Evolutionary conservation across 2,113 vertebrate genomes (phyloP).

Genomic region (Zootoca vivipara): DNA sequence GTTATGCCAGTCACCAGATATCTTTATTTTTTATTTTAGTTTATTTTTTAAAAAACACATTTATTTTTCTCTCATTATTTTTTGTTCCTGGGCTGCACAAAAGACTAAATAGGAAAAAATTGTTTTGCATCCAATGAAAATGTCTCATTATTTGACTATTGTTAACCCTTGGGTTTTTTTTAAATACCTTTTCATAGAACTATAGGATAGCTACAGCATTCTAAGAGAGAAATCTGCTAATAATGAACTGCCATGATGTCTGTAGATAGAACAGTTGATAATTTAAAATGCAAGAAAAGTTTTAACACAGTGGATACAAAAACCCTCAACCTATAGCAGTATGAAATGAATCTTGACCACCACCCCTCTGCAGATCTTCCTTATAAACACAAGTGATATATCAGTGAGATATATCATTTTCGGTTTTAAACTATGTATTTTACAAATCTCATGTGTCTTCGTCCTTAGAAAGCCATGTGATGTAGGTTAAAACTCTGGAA

Average conservation of each 20-base stretch:
- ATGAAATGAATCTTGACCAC: constrained; percentile 23
- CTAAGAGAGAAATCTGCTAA: constrained; percentile 48
- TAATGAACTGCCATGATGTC: constrained; percentile 44
- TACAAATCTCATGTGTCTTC: background rate
- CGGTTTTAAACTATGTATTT: background rate
- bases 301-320: constrained; percentile 22
- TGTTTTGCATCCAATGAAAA: constrained; percentile 26
- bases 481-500: background rate
- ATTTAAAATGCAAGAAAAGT: constrained; percentile 57
- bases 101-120: constrained; percentile 53
- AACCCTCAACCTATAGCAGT: constrained; percentile 36
- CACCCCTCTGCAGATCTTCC: constrained; percentile 27
- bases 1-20: constrained; percentile 24
- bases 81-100: constrained; percentile 4
- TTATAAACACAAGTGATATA: constrained; percentile 29
- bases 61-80: background rate
- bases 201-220: constrained; percentile 32
- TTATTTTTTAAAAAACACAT: constrained; percentile 12
- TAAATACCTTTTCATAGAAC: constrained; percentile 55
- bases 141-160: constrained; percentile 49
- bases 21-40: constrained; percentile 1
- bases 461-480: background rate
- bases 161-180: constrained; percentile 54
- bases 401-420: background rate
- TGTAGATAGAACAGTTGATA: constrained; percentile 56